Evolutionary conservation across 2,797 vertebrate species (phyloP), one percentile per base, ranked within the genome.

Genomic region (Epinephelus coioides): DNA sequence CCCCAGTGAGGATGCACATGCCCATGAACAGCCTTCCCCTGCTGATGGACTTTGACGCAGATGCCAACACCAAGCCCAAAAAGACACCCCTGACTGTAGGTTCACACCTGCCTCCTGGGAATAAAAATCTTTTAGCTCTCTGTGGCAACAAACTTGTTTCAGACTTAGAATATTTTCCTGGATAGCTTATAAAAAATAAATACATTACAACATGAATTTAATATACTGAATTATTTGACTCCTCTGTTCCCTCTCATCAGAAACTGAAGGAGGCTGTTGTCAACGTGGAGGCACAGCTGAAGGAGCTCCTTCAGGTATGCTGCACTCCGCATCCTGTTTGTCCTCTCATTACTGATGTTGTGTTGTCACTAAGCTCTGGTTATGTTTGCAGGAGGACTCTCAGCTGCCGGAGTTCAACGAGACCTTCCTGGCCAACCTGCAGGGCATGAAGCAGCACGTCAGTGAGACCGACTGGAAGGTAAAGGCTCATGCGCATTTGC

Each of bases 261-360:
- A 91, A 92, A 74, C n/a, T 88, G 76, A 1, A 93, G 89, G 67
- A 88, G 1, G 18, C 66, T 8, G 90, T 93, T 0, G 71, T 87
- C 1, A 96, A 94, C 72, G 84, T 97, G 0, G 92, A 96, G 93
- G 95, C 96, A 34, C 95, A 96, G 3, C 94, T 97, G 87, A 96
- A 94, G 89, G 94, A 96, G 3, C 66, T 97, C 73, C 87, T 97
- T 66, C 84, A 94, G 97, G 97, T 98, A 90, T 87, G 74, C 64
- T 7, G 5, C 5, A 1, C 38, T 70, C 43, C 7, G 9, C 18
- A 0, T 66, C 6, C 3, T 19, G 3, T 49, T 7, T 5, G 14
- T 57, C 23, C 4, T 51, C 10, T n/a, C n/a, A 0, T 18, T 30
- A 18, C 12, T 60, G 11, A 38, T 56, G 27, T 34, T 46, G 40